Conservation (phyloP, 2,888 invertebrate species). For the Ormyrus nitidulus region DNA sequence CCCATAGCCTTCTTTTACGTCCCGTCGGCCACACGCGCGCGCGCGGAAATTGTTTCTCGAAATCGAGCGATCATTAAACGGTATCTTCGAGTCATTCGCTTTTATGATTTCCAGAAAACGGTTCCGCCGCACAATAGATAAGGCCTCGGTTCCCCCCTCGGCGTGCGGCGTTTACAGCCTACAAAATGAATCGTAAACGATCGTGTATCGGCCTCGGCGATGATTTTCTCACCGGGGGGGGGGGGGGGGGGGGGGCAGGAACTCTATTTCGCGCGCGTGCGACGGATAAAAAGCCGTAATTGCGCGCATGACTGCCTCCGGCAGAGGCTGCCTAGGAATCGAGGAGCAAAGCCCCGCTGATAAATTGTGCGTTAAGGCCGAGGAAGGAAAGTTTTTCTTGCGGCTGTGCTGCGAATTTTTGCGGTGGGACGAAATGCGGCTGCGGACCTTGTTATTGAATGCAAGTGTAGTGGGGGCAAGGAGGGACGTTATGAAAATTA, state of each 20-base stretch:
- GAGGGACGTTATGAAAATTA: too few relatives aligned
- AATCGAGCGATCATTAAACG: slow-evolving; percentile 34
- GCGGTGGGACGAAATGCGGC: too few relatives aligned
- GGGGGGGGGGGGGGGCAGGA: not conserved
- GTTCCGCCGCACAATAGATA: slow-evolving; percentile 5
- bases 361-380: not conserved
- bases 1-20: slow-evolving; percentile 24
- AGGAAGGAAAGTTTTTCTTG: not conserved
- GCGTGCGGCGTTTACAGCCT: slow-evolving; percentile 10
- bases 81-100: slow-evolving; percentile 35
- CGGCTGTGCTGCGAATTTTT: slow-evolving; percentile 14
- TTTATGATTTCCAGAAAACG: slow-evolving; percentile 47
- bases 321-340: not conserved
- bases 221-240: slow-evolving; percentile 12
- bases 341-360: not conserved
- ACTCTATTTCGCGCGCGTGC: not conserved
- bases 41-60: slow-evolving; percentile 48
- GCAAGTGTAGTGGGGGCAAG: too few relatives aligned
- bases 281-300: not conserved
- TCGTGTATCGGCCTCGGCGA: slow-evolving; percentile 28
- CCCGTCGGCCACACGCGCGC: not conserved
- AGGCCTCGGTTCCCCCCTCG: not conserved
- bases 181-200: slow-evolving; percentile 42
- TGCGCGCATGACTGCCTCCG: not conserved
- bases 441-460: too few relatives aligned